A percentile compares a stretch with the other conserved stretches of the same genome.
Conservation (phyloP, 1,140 invertebrate genomes). For the Hypsibius dujardini region DNA sequence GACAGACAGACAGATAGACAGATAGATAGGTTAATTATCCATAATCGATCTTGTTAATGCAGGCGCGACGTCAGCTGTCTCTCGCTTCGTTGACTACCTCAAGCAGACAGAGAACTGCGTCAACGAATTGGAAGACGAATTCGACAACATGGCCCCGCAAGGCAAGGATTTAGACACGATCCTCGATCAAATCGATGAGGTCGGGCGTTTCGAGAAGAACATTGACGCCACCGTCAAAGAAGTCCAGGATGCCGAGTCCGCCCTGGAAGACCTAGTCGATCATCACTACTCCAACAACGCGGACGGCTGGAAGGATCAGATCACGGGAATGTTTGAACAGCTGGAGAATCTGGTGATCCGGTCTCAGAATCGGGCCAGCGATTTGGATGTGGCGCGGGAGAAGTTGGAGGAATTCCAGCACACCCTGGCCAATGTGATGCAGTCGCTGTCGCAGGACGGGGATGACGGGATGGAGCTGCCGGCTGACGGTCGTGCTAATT, state of each 20-base stretch:
- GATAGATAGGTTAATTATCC: no score
- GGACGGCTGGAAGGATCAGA: conserved; percentile 50
- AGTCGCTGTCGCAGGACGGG: conserved; percentile 76
- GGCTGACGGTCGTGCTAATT: conserved; percentile 79
- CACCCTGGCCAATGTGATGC: conserved; percentile 47
- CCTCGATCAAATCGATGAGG: conserved; percentile 60
- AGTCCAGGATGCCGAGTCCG: conserved; percentile 45
- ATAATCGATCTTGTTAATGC: no score
- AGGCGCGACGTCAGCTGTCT: conserved; percentile 23
- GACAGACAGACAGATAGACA: no score
- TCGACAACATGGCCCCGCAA: conserved; percentile 63
- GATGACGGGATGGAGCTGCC: conserved; percentile 61
- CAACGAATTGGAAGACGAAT: conserved; percentile 56
- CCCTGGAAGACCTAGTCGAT: conserved; percentile 56
- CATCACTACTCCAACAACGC: conserved; percentile 64
- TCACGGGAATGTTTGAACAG: conserved; percentile 56
- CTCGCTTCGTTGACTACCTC: conserved; percentile 22
- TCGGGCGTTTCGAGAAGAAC: conserved; percentile 31
- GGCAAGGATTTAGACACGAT: conserved; percentile 69
- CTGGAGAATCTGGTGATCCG: conserved; percentile 57
- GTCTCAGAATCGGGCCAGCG: conserved; percentile 51
- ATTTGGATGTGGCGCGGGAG: conserved; percentile 51
- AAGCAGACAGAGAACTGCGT: conserved; percentile 45
- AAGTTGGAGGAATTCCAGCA: conserved; percentile 62
- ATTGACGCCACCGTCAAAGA: conserved; percentile 21